These are phyloP conservation scores for Lophius piscatorius DNA, from an alignment of 2,113 vertebrate genomes.

Conservation along the genomic window DNA sequence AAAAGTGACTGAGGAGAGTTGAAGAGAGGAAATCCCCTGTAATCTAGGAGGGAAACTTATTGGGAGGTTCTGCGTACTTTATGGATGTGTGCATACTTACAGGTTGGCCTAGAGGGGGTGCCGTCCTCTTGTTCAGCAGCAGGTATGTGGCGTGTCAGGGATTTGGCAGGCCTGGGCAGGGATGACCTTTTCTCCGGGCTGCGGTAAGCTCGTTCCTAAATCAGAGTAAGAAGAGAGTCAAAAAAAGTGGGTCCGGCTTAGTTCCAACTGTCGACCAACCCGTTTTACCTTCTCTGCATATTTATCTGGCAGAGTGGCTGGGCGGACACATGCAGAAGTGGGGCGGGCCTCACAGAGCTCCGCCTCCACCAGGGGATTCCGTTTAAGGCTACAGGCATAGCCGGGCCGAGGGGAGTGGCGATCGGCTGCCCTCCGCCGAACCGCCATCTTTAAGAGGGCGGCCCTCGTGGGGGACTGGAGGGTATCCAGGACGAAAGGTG, in stretches of 20 bases:
- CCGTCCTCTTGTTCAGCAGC: constrained; percentile 88
- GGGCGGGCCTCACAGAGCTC: constrained; percentile 77
- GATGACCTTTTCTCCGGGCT: constrained; percentile 94
- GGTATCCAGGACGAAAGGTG: constrained; percentile 55
- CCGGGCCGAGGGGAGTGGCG: constrained; percentile 77
- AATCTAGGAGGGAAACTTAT: not conserved
- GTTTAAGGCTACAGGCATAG: constrained; percentile 86
- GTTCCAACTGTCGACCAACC: not conserved
- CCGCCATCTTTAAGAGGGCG: constrained; percentile 87
- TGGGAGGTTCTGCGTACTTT: not conserved
- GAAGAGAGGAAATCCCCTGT: not conserved
- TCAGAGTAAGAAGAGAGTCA: not conserved
- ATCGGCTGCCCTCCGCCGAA: constrained; percentile 81
- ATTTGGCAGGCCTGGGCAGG: constrained; percentile 91
- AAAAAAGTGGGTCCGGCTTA: not conserved
- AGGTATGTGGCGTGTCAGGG: constrained; percentile 88
- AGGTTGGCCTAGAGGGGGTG: constrained; percentile 86
- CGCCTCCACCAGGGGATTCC: constrained; percentile 78
- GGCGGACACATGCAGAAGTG: constrained; percentile 80
- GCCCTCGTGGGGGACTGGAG: constrained; percentile 84
- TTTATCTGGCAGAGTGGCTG: constrained; percentile 72
- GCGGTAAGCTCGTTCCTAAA: constrained; percentile 87
- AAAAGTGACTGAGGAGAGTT: not conserved
- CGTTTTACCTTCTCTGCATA: constrained; percentile 84
- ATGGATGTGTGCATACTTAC: constrained; percentile 82